A percentile compares a stretch with the other conserved stretches of the same genome.
Conservation (phyloP, 2,888 invertebrate genomes). For the Sinohyriopsis cumingii region DNA sequence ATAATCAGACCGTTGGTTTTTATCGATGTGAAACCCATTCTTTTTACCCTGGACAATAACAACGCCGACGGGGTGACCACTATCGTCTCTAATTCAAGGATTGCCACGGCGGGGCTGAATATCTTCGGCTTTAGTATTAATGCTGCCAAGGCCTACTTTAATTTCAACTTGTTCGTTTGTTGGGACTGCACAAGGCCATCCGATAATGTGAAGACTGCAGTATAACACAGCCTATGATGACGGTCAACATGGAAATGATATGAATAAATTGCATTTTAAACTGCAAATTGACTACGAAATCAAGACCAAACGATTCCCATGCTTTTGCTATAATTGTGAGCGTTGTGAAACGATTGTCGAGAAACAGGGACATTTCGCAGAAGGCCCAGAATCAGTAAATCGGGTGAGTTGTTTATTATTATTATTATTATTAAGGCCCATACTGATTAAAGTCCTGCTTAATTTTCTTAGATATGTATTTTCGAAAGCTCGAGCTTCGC, state of each 20-base stretch:
- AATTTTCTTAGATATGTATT: too few species aligned
- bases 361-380: too few species aligned
- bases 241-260: neutral
- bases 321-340: neutral
- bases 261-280: neutral
- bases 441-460: too few species aligned
- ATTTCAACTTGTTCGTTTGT: neutral
- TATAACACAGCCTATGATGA: slow-evolving; percentile 1
- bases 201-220: neutral
- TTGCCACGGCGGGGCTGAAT: neutral
- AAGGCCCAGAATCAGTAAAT: too few species aligned
- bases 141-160: slow-evolving; percentile 3
- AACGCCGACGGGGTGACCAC: too few species aligned
- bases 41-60: neutral
- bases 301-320: neutral
- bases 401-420: too few species aligned
- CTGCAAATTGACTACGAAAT: neutral
- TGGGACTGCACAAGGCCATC: neutral
- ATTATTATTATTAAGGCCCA: too few species aligned
- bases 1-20: neutral
- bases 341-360: too few species aligned
- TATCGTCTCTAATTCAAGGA: neutral
- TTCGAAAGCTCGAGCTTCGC: too few species aligned
- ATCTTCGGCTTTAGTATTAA: neutral
- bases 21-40: slow-evolving; percentile 2